These are phyloP conservation scores for Rhinella marina DNA, from an alignment of 2,797 vertebrate species.

Conservation along the genomic window DNA sequence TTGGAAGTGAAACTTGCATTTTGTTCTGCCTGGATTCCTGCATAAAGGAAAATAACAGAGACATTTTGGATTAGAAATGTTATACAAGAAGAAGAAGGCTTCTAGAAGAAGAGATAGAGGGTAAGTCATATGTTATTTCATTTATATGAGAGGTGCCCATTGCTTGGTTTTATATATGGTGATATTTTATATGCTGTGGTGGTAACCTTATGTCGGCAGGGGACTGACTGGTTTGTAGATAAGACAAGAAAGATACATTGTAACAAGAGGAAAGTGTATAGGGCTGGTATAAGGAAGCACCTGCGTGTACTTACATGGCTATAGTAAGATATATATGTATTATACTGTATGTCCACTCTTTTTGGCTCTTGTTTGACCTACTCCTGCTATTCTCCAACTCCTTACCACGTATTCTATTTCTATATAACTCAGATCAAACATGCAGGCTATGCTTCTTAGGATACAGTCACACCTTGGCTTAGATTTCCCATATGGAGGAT, in stretches of 20 bases:
- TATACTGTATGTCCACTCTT: no score
- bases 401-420: neutral
- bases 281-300: neutral
- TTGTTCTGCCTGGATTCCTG: slow-evolving; percentile 78
- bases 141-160: no score
- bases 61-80: neutral
- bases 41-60: slow-evolving; percentile 61
- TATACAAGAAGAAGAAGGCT: slow-evolving; percentile 7
- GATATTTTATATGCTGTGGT: neutral
- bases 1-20: slow-evolving; percentile 75
- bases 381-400: neutral
- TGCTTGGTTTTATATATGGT: neutral
- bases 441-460: neutral
- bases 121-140: slow-evolving; percentile 32
- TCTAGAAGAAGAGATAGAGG: neutral
- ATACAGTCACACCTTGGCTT: neutral
- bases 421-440: neutral
- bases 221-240: neutral
- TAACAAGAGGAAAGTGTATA: neutral
- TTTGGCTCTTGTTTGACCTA: no score
- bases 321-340: no score
- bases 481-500: neutral
- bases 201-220: neutral
- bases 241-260: neutral
- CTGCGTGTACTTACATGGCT: neutral